Percentiles rank a stretch among this genome's conserved stretches.
Evolutionary conservation across 2,888 invertebrate species (phyloP).

Genomic region (Phoenoteleia sp.): DNA sequence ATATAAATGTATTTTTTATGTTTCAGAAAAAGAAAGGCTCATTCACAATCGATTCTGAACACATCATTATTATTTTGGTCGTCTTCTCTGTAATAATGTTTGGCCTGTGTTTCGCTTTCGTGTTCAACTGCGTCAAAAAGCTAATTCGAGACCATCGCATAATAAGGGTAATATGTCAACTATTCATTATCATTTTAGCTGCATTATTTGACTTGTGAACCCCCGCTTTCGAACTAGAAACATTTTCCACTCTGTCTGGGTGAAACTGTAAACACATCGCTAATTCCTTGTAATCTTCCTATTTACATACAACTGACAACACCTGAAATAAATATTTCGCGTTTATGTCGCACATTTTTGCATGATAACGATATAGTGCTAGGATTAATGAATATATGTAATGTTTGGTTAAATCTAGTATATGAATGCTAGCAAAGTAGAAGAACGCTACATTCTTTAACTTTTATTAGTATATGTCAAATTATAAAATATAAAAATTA

Average conservation of each 20-base stretch:
- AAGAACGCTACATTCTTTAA: too few species aligned
- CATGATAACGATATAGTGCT: neutral
- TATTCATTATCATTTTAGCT: neutral
- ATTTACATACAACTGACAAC: neutral
- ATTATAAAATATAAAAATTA: too few species aligned
- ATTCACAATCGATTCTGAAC: slow-evolving; percentile 88
- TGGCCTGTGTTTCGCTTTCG: slow-evolving; percentile 95
- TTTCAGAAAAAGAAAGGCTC: slow-evolving; percentile 77
- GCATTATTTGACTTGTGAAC: too few species aligned
- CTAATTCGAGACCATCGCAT: slow-evolving; percentile 95
- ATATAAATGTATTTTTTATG: neutral
- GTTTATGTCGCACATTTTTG: neutral
- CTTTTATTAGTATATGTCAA: too few species aligned
- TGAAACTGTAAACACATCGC: neutral
- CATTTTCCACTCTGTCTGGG: neutral
- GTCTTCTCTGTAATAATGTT: slow-evolving; percentile 95
- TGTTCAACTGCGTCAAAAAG: slow-evolving; percentile 95
- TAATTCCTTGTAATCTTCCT: neutral
- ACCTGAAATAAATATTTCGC: neutral
- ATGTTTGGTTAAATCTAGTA: neutral
- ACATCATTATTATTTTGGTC: slow-evolving; percentile 95
- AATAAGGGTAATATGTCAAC: slow-evolving; percentile 90
- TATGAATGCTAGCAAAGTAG: too few species aligned
- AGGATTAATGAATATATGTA: neutral
- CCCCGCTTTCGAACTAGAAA: too few species aligned